Evolutionary conservation across 2,888 invertebrate species (phyloP).

Genomic region (Zaprionus lineosus): DNA sequence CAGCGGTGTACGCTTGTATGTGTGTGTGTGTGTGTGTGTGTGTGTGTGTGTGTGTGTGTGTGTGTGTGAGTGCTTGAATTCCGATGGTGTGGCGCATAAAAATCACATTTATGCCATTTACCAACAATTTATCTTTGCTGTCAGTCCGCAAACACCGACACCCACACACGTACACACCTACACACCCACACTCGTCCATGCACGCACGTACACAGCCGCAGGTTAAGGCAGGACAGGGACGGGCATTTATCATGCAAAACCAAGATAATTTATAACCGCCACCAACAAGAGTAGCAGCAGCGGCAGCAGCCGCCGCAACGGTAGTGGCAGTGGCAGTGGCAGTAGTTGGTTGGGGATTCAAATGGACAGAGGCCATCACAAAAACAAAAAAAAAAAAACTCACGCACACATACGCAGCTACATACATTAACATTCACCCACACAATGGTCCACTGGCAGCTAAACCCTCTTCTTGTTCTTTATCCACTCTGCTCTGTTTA

Average conservation of each 20-base stretch:
- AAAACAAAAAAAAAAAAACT: slow-evolving; percentile 5
- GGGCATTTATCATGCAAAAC: slow-evolving; percentile 71
- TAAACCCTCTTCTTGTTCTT: slow-evolving; percentile 14
- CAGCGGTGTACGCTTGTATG: no score
- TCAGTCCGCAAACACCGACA: slow-evolving; percentile 67
- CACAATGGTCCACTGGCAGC: slow-evolving; percentile 16
- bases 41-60: slow-evolving; percentile 1
- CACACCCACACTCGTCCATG: slow-evolving; percentile 5
- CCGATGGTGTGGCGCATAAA: slow-evolving; percentile 67
- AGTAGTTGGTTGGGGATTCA: slow-evolving; percentile 23
- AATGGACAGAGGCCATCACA: slow-evolving; percentile 64
- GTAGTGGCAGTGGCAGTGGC: background rate
- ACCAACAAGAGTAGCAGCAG: slow-evolving; percentile 16
- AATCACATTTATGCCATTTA: slow-evolving; percentile 78
- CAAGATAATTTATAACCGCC: slow-evolving; percentile 78
- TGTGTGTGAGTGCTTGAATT: slow-evolving; percentile 4
- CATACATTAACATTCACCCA: background rate
- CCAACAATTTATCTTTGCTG: slow-evolving; percentile 75
- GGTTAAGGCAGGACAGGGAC: slow-evolving; percentile 61
- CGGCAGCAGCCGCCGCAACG: slow-evolving; percentile 15
- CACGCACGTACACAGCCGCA: slow-evolving; percentile 39
- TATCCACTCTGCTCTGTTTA: slow-evolving; percentile 26
- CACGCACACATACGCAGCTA: background rate
- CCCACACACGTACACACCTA: slow-evolving; percentile 25
- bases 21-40: slow-evolving; percentile 2